These are phyloP conservation scores for Melipona quadrifasciata DNA, from an alignment of 1,140 invertebrate genomes.

Conservation along the genomic window DNA sequence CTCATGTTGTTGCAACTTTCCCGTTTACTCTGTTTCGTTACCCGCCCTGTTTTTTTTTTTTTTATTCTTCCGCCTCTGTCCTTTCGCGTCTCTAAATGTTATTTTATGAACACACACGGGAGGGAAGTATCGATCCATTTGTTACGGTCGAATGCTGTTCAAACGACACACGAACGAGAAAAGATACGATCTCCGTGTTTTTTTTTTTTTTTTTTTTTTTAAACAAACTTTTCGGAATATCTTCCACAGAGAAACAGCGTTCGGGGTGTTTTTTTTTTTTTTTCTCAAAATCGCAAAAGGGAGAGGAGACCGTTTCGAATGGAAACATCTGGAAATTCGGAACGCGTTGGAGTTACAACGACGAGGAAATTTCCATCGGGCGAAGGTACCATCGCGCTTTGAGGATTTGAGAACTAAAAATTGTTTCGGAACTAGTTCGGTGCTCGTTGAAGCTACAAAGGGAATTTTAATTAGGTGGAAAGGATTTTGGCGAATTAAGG, in stretches of 20 bases:
- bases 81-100: conserved; percentile 26
- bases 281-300: not conserved
- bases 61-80: not conserved
- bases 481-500: too few relatives aligned
- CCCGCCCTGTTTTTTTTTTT: not conserved
- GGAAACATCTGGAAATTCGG: too few relatives aligned
- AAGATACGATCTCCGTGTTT: not conserved
- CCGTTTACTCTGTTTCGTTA: not conserved
- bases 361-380: too few relatives aligned
- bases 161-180: not conserved
- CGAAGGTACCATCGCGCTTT: not conserved
- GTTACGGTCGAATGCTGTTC: not conserved
- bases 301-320: not conserved
- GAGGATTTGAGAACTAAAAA: not conserved
- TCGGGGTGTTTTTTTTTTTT: not conserved
- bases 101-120: conserved; percentile 48
- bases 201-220: too few relatives aligned
- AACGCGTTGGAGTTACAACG: too few relatives aligned
- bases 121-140: conserved; percentile 43
- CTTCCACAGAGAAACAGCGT: not conserved
- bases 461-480: not conserved
- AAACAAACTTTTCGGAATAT: not conserved
- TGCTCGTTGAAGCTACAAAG: not conserved
- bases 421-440: not conserved
- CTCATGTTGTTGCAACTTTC: not conserved